Evolutionary conservation across 2,113 vertebrate genomes (phyloP).

Genomic region (Periophthalmodon schlosseri): DNA sequence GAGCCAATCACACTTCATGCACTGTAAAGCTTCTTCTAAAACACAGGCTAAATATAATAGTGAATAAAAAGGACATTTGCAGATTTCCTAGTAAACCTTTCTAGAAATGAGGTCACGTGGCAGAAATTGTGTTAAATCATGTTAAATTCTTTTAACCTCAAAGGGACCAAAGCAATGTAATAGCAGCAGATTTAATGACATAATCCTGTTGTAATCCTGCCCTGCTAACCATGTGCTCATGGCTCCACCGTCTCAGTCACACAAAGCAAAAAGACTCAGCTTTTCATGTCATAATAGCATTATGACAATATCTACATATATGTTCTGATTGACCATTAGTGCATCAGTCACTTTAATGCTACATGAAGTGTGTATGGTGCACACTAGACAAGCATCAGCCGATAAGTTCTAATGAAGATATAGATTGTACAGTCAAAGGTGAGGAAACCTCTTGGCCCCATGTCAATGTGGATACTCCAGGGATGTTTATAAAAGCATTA

Average conservation of each 20-base stretch:
- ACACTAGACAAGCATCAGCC: no score
- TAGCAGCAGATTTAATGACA: slow-evolving; percentile 9
- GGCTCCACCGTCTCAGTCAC: slow-evolving; percentile 18
- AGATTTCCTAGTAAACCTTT: background rate
- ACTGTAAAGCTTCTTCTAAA: background rate
- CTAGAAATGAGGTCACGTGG: background rate
- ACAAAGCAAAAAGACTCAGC: slow-evolving; percentile 8
- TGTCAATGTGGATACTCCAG: no score
- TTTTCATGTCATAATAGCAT: background rate
- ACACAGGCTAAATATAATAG: background rate
- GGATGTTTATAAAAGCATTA: background rate
- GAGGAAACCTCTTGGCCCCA: no score
- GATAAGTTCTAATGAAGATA: background rate
- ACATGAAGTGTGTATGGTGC: no score
- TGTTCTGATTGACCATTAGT: no score
- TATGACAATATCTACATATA: no score
- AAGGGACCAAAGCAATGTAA: slow-evolving; percentile 17
- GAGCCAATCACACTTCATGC: background rate
- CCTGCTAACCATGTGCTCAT: slow-evolving; percentile 12
- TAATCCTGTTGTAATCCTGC: slow-evolving; percentile 38
- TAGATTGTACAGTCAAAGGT: no score
- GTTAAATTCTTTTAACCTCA: slow-evolving; percentile 18
- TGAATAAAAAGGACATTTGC: background rate
- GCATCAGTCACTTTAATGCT: no score
- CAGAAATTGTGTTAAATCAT: background rate